A percentile compares a stretch with the other conserved stretches of the same genome.
Evolutionary conservation across 2,888 invertebrate species (phyloP).

Genomic region (Argyra leucocephala): DNA sequence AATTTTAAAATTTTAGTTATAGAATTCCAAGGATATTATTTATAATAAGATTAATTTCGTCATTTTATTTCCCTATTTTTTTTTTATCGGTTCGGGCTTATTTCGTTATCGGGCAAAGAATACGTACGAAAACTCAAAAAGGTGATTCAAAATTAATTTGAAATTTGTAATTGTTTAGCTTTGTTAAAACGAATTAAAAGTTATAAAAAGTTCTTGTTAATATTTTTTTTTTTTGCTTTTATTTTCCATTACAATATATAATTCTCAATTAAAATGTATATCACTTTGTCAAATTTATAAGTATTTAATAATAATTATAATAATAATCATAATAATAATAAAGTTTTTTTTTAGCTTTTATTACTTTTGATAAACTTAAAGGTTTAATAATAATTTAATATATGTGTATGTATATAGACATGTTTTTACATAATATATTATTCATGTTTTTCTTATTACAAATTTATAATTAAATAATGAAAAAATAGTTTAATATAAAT

Average conservation of each 20-base stretch:
- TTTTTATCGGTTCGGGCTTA: no score
- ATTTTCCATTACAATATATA: conserved; percentile 1
- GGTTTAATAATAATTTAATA: conserved; percentile 2
- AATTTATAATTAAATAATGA: neutral
- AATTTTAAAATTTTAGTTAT: no score
- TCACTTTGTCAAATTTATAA: conserved; percentile 12
- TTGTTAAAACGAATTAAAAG: no score
- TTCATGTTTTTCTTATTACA: neutral
- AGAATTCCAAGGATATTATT: no score
- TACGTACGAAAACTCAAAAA: no score
- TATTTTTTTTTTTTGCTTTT: neutral
- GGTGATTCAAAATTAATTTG: no score
- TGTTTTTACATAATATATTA: neutral
- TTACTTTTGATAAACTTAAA: conserved; percentile 1
- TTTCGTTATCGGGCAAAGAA: no score
- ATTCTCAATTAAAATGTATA: conserved; percentile 10
- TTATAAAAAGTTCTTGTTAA: neutral
- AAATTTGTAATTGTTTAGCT: no score
- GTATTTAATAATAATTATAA: conserved; percentile 7
- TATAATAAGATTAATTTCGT: no score
- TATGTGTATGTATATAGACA: neutral
- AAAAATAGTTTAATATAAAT: neutral
- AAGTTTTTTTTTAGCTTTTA: neutral
- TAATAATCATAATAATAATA: conserved; percentile 5
- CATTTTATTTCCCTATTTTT: no score